Evolutionary conservation across 2,113 vertebrate genomes (phyloP).

Genomic region (Ifrita kowaldi): DNA sequence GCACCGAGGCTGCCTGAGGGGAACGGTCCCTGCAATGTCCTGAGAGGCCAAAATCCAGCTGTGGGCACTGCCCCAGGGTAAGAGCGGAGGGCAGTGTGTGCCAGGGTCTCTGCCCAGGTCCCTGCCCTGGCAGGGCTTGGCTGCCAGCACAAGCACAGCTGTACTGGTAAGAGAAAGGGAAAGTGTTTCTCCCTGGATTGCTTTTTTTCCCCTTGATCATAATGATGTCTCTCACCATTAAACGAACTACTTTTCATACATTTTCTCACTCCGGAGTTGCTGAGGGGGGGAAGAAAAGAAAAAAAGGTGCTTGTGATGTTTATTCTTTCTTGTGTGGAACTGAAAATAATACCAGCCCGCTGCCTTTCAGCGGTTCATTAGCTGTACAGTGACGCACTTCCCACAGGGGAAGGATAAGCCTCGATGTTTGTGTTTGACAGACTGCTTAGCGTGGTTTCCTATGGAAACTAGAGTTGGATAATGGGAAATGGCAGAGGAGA

Average conservation of each 20-base stretch:
- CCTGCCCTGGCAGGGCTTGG: background rate
- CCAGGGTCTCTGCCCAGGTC: background rate
- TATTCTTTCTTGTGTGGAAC: background rate
- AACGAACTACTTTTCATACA: background rate
- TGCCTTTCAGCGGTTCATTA: background rate
- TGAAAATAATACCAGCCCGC: background rate
- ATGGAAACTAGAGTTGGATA: background rate
- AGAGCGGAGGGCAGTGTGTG: background rate
- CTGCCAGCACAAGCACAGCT: background rate
- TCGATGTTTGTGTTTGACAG: background rate
- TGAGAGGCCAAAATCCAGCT: background rate
- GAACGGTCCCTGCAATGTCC: fast-evolving
- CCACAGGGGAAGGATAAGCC: background rate
- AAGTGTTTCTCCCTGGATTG: background rate
- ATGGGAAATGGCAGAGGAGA: background rate
- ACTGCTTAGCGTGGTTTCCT: background rate
- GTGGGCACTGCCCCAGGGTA: background rate
- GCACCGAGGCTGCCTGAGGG: background rate
- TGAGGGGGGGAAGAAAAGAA: background rate
- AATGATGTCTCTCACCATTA: background rate
- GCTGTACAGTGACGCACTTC: background rate
- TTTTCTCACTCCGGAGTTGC: background rate
- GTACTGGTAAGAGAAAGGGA: background rate
- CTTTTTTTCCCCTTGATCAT: background rate
- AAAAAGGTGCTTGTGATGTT: background rate